phyloP scores from a whole-genome alignment of 92 coral and sea anemone genomes.

The Palythoa heliodiscus region DNA sequence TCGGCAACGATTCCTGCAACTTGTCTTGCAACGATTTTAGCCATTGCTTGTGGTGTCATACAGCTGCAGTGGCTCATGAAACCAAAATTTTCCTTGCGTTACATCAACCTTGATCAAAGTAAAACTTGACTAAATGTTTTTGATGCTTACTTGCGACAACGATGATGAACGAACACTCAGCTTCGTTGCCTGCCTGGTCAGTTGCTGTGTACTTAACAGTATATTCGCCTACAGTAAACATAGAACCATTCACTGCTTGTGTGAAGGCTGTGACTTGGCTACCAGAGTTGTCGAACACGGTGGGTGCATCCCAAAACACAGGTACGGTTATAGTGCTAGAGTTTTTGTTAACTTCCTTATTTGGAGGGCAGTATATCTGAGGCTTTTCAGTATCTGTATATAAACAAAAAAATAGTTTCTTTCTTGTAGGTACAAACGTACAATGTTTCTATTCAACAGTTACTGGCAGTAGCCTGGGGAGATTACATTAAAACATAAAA shows the following conservation, averaged over 20 bases:
- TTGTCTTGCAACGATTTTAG: too few relatives aligned
- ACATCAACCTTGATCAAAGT: too few relatives aligned
- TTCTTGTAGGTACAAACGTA: neutral
- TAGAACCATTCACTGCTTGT: conserved; percentile 75
- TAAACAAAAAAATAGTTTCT: neutral
- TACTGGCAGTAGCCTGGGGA: too few relatives aligned
- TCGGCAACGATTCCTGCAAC: too few relatives aligned
- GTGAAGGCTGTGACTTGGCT: conserved; percentile 63
- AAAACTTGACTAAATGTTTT: neutral
- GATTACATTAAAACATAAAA: too few relatives aligned
- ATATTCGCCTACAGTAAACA: conserved; percentile 60
- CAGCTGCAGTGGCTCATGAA: too few relatives aligned
- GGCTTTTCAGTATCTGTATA: conserved; percentile 83
- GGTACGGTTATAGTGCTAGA: conserved; percentile 10
- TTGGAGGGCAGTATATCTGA: conserved; percentile 72
- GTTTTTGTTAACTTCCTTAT: conserved; percentile 62
- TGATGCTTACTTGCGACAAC: conserved; percentile 69
- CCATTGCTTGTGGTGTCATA: too few relatives aligned
- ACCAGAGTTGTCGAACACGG: conserved; percentile 83
- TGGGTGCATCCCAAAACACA: conserved; percentile 79
- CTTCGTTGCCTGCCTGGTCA: conserved; percentile 64
- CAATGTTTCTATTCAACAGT: neutral
- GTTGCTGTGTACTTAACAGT: conserved; percentile 76
- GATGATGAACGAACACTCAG: conserved; percentile 70
- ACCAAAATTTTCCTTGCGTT: too few relatives aligned